Evolutionary conservation across 30 jellyfish, hydroid and myxozoan species (phyloP), one percentile per base, ranked within the genome.

Genomic region (Catostylus mosaicus): DNA sequence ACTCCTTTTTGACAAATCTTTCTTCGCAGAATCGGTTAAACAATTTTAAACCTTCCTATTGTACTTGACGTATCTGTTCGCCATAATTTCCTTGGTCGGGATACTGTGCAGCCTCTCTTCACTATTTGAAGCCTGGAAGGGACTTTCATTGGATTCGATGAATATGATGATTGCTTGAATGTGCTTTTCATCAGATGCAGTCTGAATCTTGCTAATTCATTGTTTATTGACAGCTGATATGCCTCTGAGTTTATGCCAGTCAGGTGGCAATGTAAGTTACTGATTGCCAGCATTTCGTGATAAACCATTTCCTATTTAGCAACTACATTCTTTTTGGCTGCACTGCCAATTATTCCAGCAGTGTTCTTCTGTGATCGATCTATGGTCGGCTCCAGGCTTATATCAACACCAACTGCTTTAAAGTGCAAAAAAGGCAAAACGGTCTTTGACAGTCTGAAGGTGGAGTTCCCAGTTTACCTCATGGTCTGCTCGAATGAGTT

Each of bases 381-480:
- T 20, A 72, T 72, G 45, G 84, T 72, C 70, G 38, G 84, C 74
- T 24, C 84, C 76, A 72, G 74, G 84, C 68, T 45, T 48, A 40
- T 45, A 48, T 72, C 75, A 72, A 72, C 84, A 48, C 84, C 84
- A 72, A 72, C 84, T 45, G 68, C 84, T 72, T 72, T 72, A 72
- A 72, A 72, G 70, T 70, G 83, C 83, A 31, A 46, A 70, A 32
- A 70, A 22, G 67, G 83, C 73, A 70, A 70, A 73, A 36, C 23
- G 11, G 22, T 38, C 69, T 70, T 70, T 73, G 36, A 63, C 87
- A 66, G 69, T 31, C 51, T 45, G 73, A 57, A 80, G 61, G 72
- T 80, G 88, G 43, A 80, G 73, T 30, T 80, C 72, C 88, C 90
- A 40, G 54, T 67, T 59, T 36, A 88, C 90, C 29, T 66, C 88